A percentile compares a stretch with the other conserved stretches of the same genome.
These are phyloP conservation scores for Microchirus variegatus DNA, from an alignment of 2,797 vertebrate species.

Conservation along the genomic window DNA sequence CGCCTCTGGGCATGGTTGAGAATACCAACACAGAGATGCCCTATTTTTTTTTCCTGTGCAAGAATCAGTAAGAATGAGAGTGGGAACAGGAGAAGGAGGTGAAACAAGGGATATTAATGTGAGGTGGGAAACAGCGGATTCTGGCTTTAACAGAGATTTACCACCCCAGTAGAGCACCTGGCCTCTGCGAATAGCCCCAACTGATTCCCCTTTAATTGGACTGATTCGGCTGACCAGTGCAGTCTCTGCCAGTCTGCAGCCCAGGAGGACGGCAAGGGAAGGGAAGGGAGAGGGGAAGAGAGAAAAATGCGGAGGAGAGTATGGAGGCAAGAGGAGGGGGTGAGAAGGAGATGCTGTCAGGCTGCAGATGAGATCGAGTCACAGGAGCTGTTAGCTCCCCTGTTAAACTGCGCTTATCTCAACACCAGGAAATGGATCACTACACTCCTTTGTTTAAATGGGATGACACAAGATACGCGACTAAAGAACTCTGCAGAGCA, in stretches of 20 bases:
- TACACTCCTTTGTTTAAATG: constrained; percentile 59
- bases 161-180: constrained; percentile 46
- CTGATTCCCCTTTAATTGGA: constrained; percentile 66
- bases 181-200: constrained; percentile 34
- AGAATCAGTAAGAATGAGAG: constrained; percentile 11
- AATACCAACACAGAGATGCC: constrained; percentile 20
- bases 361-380: no score
- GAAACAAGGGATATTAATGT: constrained; percentile 26
- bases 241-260: constrained; percentile 36
- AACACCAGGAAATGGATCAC: constrained; percentile 61
- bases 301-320: neutral
- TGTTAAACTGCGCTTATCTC: constrained; percentile 57
- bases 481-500: constrained; percentile 5
- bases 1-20: constrained; percentile 22
- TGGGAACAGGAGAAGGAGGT: constrained; percentile 8
- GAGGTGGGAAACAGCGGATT: constrained; percentile 29
- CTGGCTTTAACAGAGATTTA: constrained; percentile 59
- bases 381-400: constrained; percentile 42
- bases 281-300: constrained; percentile 11
- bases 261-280: constrained; percentile 42
- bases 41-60: constrained; percentile 56
- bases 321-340: neutral
- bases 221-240: constrained; percentile 63
- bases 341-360: constrained; percentile 22
- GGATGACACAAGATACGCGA: constrained; percentile 24